Percentiles rank a stretch among this genome's conserved stretches.
Conservation (phyloP, 1,140 invertebrate genomes). For the Drosophila pruinosa region DNA sequence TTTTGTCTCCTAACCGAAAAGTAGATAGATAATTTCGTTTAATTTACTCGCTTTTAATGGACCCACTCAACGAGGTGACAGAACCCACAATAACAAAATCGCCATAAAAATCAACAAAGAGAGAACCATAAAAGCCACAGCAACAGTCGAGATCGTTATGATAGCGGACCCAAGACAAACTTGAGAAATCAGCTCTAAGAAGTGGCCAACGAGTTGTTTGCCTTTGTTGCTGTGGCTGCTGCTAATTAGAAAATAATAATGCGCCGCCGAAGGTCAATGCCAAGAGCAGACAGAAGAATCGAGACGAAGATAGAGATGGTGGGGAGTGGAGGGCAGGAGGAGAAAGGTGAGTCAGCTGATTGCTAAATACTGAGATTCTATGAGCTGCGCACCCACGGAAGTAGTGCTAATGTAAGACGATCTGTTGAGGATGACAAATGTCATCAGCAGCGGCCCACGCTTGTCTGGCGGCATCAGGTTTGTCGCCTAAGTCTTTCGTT, state of each 20-base stretch:
- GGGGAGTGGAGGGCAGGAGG: too few species aligned
- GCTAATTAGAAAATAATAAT: conserved; percentile 77
- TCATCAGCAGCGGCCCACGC: neutral
- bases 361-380: conserved; percentile 3
- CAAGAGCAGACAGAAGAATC: conserved; percentile 16
- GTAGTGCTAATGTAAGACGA: conserved; percentile 19
- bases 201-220: conserved; percentile 21
- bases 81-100: conserved; percentile 21
- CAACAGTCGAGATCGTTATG: conserved; percentile 35
- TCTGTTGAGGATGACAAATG: conserved; percentile 22
- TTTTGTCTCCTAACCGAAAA: conserved; percentile 39
- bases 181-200: conserved; percentile 45
- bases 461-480: conserved; percentile 16
- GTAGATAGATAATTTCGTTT: conserved; percentile 60
- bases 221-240: conserved; percentile 1
- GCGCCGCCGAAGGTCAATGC: conserved; percentile 62
- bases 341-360: conserved; percentile 48
- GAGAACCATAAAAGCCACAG: conserved; percentile 32
- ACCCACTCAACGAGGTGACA: conserved; percentile 52
- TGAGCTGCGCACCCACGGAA: conserved; percentile 8
- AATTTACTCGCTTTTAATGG: conserved; percentile 75
- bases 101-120: conserved; percentile 29
- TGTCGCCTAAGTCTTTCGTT: conserved; percentile 49
- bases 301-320: neutral
- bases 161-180: conserved; percentile 51